Percentiles rank a stretch among this genome's conserved stretches.
Conservation (phyloP, 1,140 invertebrate genomes). For the Magallana gigas region DNA sequence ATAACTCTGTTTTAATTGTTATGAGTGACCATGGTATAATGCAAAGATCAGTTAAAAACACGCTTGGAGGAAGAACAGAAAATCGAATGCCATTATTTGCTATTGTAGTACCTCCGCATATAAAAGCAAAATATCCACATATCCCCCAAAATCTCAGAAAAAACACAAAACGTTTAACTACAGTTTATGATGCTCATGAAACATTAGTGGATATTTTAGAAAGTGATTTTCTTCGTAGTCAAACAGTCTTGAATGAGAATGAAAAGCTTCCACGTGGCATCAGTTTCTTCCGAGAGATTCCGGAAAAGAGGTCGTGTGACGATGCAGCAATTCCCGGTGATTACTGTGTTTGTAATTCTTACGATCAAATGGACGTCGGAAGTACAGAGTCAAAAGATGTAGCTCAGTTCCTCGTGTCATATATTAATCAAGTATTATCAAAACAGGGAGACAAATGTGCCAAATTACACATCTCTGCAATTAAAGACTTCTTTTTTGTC, state of each 20-base stretch:
- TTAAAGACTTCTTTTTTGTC: slow-evolving; percentile 49
- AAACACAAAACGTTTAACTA: slow-evolving; percentile 82
- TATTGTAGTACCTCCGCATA: slow-evolving; percentile 87
- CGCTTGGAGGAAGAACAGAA: slow-evolving; percentile 91
- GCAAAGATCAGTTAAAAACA: slow-evolving; percentile 88
- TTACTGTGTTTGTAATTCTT: slow-evolving; percentile 79
- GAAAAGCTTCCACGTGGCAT: slow-evolving; percentile 63
- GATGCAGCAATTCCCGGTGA: slow-evolving; percentile 77
- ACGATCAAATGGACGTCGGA: slow-evolving; percentile 38
- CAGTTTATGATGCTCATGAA: slow-evolving; percentile 79
- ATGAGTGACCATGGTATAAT: slow-evolving; percentile 96
- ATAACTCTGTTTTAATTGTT: slow-evolving; percentile 86
- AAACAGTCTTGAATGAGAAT: neutral
- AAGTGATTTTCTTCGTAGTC: slow-evolving; percentile 55
- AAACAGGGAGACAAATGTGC: slow-evolving; percentile 61
- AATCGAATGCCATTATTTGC: slow-evolving; percentile 92
- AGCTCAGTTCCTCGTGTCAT: slow-evolving; percentile 57
- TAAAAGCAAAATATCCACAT: slow-evolving; percentile 83
- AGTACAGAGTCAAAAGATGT: slow-evolving; percentile 37
- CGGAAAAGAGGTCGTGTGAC: slow-evolving; percentile 76
- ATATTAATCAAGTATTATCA: slow-evolving; percentile 64
- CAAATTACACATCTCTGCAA: slow-evolving; percentile 46
- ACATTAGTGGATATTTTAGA: slow-evolving; percentile 76
- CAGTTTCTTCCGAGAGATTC: slow-evolving; percentile 77
- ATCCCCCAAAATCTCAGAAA: slow-evolving; percentile 84